Evolutionary conservation across 1,140 invertebrate species (phyloP).

Genomic region (Formica selysi): DNA sequence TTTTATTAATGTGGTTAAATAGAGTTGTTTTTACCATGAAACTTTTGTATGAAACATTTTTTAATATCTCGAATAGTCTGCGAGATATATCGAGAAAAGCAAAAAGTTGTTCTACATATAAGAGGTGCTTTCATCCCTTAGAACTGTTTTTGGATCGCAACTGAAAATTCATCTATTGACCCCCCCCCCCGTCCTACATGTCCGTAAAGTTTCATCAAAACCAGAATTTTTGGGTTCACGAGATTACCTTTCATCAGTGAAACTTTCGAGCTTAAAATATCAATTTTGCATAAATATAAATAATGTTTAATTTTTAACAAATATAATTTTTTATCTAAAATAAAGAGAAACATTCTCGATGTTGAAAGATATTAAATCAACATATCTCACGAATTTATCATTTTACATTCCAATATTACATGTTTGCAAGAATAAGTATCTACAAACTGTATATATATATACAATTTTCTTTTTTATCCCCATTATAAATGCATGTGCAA

Average conservation of each 20-base stretch:
- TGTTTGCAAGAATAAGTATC: background rate
- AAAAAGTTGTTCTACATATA: too few relatives aligned
- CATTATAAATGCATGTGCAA: constrained; percentile 25
- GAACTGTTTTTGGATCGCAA: too few relatives aligned
- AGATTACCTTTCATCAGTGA: background rate
- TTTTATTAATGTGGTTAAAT: too few relatives aligned
- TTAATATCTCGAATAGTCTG: too few relatives aligned
- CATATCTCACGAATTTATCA: constrained; percentile 1
- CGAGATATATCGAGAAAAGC: too few relatives aligned
- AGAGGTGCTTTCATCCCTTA: too few relatives aligned
- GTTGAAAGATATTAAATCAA: background rate
- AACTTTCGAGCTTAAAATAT: constrained; percentile 4
- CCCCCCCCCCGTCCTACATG: too few relatives aligned
- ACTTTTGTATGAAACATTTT: too few relatives aligned
- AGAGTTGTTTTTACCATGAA: too few relatives aligned
- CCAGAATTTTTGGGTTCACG: too few relatives aligned
- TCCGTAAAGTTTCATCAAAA: too few relatives aligned
- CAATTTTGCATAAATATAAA: background rate
- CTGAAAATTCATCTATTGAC: too few relatives aligned
- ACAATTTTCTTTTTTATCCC: background rate
- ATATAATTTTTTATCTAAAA: background rate
- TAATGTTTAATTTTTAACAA: background rate
- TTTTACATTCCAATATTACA: background rate
- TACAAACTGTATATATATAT: background rate
- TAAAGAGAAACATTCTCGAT: constrained; percentile 4